Percentiles rank a stretch among this genome's conserved stretches.
phyloP scores from a whole-genome alignment of 2,888 invertebrate species.

The Gibbula magus region DNA sequence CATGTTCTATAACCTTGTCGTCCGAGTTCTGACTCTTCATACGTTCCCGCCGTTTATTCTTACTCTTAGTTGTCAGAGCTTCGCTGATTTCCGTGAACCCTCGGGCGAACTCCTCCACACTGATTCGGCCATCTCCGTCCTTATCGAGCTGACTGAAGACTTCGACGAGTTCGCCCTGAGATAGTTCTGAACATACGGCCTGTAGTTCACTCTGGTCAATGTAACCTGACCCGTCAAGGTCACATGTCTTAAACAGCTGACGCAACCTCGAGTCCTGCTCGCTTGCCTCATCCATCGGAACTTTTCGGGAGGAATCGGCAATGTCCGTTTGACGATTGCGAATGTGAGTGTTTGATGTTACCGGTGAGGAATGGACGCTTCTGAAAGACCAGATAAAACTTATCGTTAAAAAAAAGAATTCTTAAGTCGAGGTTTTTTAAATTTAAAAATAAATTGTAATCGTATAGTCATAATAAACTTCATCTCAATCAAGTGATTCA shows the following conservation, averaged over 20 bases:
- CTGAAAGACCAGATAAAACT: no score
- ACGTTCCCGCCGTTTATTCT: slow-evolving; percentile 52
- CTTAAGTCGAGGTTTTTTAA: no score
- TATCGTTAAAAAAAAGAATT: no score
- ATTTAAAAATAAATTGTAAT: no score
- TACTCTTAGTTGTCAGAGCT: slow-evolving; percentile 48
- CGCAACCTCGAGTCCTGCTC: slow-evolving; percentile 45
- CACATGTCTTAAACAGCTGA: slow-evolving; percentile 76
- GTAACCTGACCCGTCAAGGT: slow-evolving; percentile 76
- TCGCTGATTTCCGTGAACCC: slow-evolving; percentile 74
- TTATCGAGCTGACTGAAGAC: slow-evolving; percentile 78
- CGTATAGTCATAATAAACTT: no score
- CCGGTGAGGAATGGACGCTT: no score
- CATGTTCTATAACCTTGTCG: slow-evolving; percentile 47
- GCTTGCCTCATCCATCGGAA: neutral
- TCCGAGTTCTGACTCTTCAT: slow-evolving; percentile 50
- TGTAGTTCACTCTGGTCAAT: slow-evolving; percentile 77
- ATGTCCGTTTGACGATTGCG: no score
- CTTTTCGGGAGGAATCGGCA: neutral
- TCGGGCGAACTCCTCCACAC: slow-evolving; percentile 77
- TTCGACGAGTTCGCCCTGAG: slow-evolving; percentile 75
- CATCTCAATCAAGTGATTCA: no score
- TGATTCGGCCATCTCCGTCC: slow-evolving; percentile 78
- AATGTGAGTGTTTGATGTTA: no score
- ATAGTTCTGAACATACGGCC: slow-evolving; percentile 76